A percentile compares a stretch with the other conserved stretches of the same genome.
Conservation (phyloP, 2,888 invertebrate genomes). For the Meiosimyza platycephala region DNA sequence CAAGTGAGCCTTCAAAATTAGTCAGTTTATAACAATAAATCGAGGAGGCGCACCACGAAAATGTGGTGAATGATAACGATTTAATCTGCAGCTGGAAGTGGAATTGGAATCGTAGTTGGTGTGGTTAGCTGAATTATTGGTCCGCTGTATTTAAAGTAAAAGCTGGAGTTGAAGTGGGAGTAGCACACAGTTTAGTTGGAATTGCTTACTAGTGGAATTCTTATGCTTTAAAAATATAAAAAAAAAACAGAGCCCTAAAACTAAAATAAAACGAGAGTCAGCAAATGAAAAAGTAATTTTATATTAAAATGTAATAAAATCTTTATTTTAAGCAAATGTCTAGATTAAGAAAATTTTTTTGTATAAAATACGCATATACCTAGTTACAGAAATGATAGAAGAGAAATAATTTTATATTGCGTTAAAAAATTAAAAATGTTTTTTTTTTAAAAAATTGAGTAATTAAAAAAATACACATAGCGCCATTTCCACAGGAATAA, state of each 20-base stretch:
- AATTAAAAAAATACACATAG: slow-evolving; percentile 23
- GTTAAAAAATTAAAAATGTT: slow-evolving; percentile 11
- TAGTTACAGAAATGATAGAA: not conserved
- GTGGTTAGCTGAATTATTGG: not conserved
- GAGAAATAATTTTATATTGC: not conserved
- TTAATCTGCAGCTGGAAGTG: not conserved
- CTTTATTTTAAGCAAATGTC: slow-evolving; percentile 10
- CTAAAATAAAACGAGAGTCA: slow-evolving; percentile 13
- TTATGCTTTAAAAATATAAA: slow-evolving; percentile 19
- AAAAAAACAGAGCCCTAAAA: slow-evolving; percentile 1
- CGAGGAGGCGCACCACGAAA: not conserved
- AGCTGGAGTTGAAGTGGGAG: not conserved
- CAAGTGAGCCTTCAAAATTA: slow-evolving; percentile 79
- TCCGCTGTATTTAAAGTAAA: not conserved
- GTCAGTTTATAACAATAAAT: slow-evolving; percentile 81
- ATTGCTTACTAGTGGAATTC: slow-evolving; percentile 28
- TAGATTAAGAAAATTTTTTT: slow-evolving; percentile 8
- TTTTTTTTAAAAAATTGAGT: slow-evolving; percentile 38
- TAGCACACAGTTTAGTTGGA: slow-evolving; percentile 16
- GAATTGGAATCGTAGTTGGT: not conserved
- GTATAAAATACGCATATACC: slow-evolving; percentile 2
- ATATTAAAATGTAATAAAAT: slow-evolving; percentile 15
- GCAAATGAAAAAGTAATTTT: slow-evolving; percentile 12
- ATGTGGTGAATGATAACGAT: not conserved
- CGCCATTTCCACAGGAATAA: no score